Conservation (phyloP, 1,140 invertebrate species). For the Macrosteles quadrilineatus region DNA sequence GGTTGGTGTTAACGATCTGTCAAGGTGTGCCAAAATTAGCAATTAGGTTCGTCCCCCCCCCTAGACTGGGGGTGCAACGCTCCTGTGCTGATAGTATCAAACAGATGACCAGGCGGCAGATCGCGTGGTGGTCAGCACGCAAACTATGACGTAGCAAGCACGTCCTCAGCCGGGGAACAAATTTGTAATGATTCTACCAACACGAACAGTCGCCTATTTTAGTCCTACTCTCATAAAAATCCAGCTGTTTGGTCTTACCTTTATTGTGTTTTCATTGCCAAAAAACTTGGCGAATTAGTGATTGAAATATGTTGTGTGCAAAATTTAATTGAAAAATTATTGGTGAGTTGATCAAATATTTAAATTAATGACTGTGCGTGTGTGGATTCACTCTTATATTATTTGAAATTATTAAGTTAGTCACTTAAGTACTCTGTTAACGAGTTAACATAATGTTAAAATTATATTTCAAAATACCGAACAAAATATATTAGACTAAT, state of each 20-base stretch:
- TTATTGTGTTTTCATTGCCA: not conserved
- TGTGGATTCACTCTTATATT: not conserved
- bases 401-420: too few species aligned
- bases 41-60: too few species aligned
- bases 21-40: too few species aligned
- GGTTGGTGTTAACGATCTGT: too few species aligned
- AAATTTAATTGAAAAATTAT: not conserved
- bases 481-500: too few species aligned
- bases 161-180: not conserved
- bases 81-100: not conserved
- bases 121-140: not conserved
- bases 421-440: too few species aligned
- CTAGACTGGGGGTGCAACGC: too few species aligned
- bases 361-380: not conserved
- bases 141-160: not conserved
- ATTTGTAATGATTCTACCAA: not conserved
- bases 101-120: slow-evolving; percentile 1
- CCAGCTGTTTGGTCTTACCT: not conserved
- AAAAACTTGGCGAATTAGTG: not conserved
- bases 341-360: not conserved
- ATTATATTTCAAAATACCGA: too few species aligned
- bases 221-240: not conserved
- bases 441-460: too few species aligned
- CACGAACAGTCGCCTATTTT: not conserved
- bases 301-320: not conserved